Percentiles rank a stretch among this genome's conserved stretches.
Evolutionary conservation across 2,888 invertebrate species (phyloP).

Genomic region (Dermolepida albohirtum): DNA sequence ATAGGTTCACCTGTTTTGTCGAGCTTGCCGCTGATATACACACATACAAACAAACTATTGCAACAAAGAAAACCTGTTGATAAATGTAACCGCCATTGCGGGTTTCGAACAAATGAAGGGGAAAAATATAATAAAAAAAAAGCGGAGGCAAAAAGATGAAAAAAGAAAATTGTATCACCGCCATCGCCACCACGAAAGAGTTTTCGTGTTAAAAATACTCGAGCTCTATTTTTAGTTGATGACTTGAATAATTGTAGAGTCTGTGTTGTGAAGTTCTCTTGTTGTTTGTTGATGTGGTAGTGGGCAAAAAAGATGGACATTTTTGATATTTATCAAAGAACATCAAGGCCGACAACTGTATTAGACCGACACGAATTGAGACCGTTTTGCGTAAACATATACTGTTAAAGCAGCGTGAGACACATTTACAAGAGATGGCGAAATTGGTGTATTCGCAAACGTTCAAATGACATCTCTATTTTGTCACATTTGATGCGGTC

Average conservation of each 20-base stretch:
- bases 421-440: too few species aligned
- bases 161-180: constrained; percentile 20
- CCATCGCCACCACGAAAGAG: constrained; percentile 29
- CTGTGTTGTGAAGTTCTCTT: background rate
- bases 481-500: too few species aligned
- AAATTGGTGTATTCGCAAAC: too few species aligned
- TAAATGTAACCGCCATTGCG: constrained; percentile 24
- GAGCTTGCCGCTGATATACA: background rate
- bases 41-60: constrained; percentile 27
- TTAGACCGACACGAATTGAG: constrained; percentile 26
- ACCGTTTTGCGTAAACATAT: background rate
- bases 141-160: constrained; percentile 2
- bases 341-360: constrained; percentile 24
- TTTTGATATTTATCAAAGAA: constrained; percentile 34
- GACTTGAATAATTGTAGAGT: constrained; percentile 25
- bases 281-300: background rate
- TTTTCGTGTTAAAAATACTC: constrained; percentile 23
- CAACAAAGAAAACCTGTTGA: constrained; percentile 35
- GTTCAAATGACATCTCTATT: too few species aligned
- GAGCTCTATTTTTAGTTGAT: constrained; percentile 26
- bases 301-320: constrained; percentile 4
- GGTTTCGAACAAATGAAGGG: constrained; percentile 11
- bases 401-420: too few species aligned
- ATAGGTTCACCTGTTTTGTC: constrained; percentile 30
- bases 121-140: background rate